Conservation (phyloP, 2,113 vertebrate species). For the Melanotaenia duboulayi region DNA sequence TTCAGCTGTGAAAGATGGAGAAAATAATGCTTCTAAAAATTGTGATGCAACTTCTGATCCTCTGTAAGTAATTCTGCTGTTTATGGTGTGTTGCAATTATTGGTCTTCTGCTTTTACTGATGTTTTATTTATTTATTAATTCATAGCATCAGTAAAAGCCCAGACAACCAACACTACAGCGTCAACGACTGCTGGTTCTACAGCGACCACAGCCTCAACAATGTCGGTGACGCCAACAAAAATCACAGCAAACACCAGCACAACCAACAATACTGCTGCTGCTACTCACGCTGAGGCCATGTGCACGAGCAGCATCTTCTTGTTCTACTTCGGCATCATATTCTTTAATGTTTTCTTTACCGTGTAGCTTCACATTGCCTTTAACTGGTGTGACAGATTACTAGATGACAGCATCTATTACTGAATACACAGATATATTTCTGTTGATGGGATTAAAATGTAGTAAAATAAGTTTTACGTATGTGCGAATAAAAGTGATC, state of each 20-base stretch:
- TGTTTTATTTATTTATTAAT: conserved; percentile 5
- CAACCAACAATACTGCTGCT: background rate
- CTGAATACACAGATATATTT: too few relatives aligned
- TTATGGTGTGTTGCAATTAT: background rate
- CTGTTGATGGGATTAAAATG: too few relatives aligned
- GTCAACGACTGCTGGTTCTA: background rate
- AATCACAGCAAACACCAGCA: background rate
- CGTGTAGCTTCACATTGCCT: background rate
- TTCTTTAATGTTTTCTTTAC: conserved; percentile 21
- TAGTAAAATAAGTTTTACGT: too few relatives aligned
- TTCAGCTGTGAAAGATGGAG: conserved; percentile 19
- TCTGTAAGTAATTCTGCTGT: conserved; percentile 40
- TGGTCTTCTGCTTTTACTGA: background rate
- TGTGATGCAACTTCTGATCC: conserved; percentile 50
- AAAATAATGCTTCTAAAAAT: conserved; percentile 46
- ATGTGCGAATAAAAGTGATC: background rate
- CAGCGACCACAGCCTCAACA: accelerated
- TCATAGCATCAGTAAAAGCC: conserved; percentile 25
- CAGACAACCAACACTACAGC: background rate
- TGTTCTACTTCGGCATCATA: conserved; percentile 31
- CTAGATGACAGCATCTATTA: background rate
- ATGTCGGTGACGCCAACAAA: background rate
- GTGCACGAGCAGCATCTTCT: background rate
- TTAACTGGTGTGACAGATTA: background rate
- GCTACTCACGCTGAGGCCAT: background rate